These are phyloP conservation scores for Eudyptes chrysolophus DNA, from an alignment of 2,113 vertebrate species.

Conservation along the genomic window DNA sequence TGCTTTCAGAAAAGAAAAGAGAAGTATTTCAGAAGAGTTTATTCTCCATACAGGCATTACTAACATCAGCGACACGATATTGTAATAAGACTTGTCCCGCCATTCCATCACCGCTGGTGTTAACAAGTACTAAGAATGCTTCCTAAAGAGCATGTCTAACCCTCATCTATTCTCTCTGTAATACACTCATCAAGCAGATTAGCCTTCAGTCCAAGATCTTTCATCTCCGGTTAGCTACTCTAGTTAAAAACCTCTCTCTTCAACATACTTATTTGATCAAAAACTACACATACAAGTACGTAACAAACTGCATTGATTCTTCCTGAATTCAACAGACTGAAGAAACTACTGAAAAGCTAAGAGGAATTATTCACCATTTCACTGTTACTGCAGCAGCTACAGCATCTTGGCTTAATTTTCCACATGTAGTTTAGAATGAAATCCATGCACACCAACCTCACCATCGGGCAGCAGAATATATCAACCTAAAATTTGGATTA, in stretches of 20 bases:
- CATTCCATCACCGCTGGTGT: not conserved
- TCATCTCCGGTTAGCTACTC: not conserved
- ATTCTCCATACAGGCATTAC: slow-evolving; percentile 2
- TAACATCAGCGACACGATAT: not conserved
- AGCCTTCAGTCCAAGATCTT: not conserved
- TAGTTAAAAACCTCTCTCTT: not conserved
- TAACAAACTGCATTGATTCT: not conserved
- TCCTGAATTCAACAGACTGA: not conserved
- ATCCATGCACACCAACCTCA: not conserved
- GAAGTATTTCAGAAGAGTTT: slow-evolving; percentile 13
- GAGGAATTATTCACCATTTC: not conserved
- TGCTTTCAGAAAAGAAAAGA: slow-evolving; percentile 42
- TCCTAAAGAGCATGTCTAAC: not conserved
- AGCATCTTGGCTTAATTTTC: not conserved
- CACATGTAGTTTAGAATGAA: not conserved
- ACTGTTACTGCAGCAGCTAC: not conserved
- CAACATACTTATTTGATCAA: not conserved
- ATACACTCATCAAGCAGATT: not conserved
- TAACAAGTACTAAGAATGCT: not conserved
- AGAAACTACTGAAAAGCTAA: not conserved
- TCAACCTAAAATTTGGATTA: not conserved
- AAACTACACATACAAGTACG: not conserved
- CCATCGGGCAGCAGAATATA: not conserved
- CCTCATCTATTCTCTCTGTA: not conserved
- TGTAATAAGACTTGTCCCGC: not conserved